A percentile compares a stretch with the other conserved stretches of the same genome.
These are phyloP conservation scores for Hypsibius dujardini DNA, from an alignment of 1,140 invertebrate genomes.

Conservation along the genomic window DNA sequence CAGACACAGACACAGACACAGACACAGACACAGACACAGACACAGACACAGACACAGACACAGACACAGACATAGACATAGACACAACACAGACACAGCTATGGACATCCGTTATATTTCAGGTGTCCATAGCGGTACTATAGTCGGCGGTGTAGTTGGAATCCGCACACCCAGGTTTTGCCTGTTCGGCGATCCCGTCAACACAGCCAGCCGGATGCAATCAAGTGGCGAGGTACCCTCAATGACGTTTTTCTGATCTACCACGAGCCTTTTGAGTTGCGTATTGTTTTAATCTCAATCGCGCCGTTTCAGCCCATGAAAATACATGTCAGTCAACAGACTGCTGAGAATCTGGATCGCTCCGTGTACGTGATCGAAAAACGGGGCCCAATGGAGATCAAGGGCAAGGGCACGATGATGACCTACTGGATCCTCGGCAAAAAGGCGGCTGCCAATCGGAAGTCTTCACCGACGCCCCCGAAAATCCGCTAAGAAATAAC, in stretches of 20 bases:
- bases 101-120: no score
- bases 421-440: conserved; percentile 10
- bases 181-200: conserved; percentile 10
- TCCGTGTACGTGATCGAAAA: neutral
- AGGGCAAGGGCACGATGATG: conserved; percentile 13
- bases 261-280: neutral
- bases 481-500: no score
- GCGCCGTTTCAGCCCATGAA: neutral
- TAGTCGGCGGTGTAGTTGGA: conserved; percentile 14
- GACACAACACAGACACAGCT: no score
- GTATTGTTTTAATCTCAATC: neutral
- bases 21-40: no score
- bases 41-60: no score
- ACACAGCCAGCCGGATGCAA: conserved; percentile 6
- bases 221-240: neutral
- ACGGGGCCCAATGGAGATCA: neutral
- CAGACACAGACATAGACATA: no score
- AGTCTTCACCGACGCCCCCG: no score
- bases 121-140: conserved; percentile 5
- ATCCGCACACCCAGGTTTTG: conserved; percentile 8
- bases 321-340: neutral
- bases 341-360: neutral
- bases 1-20: no score
- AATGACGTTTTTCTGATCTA: no score
- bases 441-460: no score